Conservation (phyloP, 2,113 vertebrate genomes). For the Tor tambroides region DNA sequence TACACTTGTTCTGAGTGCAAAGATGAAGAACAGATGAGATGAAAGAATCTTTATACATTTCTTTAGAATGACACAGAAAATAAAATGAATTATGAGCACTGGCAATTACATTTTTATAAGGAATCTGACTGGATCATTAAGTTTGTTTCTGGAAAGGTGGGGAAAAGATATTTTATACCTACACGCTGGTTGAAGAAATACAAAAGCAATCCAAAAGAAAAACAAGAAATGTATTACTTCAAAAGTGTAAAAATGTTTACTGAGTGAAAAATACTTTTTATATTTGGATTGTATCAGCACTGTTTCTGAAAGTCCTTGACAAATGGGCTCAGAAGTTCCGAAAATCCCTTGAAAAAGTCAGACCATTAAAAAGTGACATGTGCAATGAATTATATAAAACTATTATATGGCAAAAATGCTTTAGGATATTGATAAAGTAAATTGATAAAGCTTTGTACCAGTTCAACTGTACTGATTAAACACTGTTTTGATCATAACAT, state of each 20-base stretch:
- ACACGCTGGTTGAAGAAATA: background rate
- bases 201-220: background rate
- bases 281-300: background rate
- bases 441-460: background rate
- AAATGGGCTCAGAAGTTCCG: slow-evolving; percentile 4
- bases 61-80: background rate
- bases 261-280: background rate
- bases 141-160: background rate
- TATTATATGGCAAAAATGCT: slow-evolving; percentile 5
- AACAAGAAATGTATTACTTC: background rate
- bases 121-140: background rate
- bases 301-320: background rate
- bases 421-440: background rate
- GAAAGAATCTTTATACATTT: background rate
- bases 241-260: background rate
- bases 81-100: background rate
- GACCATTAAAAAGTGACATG: slow-evolving; percentile 25
- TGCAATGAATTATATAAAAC: background rate
- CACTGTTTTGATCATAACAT: background rate
- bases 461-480: background rate
- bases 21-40: background rate
- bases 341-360: background rate
- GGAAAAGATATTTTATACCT: background rate
- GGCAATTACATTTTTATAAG: background rate
- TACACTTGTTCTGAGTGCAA: background rate